These are phyloP conservation scores for Helicoverpa zea DNA, from an alignment of 1,140 invertebrate genomes.

Conservation along the genomic window DNA sequence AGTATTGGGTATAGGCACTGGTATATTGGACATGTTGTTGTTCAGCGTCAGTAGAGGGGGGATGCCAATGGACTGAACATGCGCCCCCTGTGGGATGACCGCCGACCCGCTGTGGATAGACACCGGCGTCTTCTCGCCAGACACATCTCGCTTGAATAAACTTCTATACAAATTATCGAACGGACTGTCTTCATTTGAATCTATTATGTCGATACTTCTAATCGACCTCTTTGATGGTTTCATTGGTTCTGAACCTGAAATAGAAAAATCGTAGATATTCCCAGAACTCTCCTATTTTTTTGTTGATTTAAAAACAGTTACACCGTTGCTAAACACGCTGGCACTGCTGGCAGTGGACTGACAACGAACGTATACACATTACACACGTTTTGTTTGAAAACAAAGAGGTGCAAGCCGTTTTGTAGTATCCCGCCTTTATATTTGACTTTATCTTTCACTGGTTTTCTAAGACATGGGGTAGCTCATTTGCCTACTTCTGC, in stretches of 20 bases:
- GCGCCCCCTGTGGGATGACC: slow-evolving; percentile 63
- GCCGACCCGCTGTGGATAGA: slow-evolving; percentile 59
- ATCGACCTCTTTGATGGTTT: not conserved
- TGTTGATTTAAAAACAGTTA: too few relatives aligned
- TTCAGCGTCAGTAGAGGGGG: slow-evolving; percentile 70
- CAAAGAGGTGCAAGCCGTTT: too few relatives aligned
- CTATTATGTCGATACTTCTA: not conserved
- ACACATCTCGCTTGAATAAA: slow-evolving; percentile 12
- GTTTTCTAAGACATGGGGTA: too few relatives aligned
- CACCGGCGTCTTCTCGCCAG: not conserved
- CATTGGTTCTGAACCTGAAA: slow-evolving; percentile 1
- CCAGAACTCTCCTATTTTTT: too few relatives aligned
- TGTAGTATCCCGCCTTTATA: too few relatives aligned
- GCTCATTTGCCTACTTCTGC: too few relatives aligned
- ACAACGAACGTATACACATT: too few relatives aligned
- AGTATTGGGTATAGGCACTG: slow-evolving; percentile 77
- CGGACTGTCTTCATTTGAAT: not conserved
- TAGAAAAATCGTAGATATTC: not conserved
- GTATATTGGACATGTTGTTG: slow-evolving; percentile 72
- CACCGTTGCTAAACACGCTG: too few relatives aligned
- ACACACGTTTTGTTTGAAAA: too few relatives aligned
- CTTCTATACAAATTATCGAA: slow-evolving; percentile 17
- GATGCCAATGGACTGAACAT: slow-evolving; percentile 69
- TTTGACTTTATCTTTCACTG: too few relatives aligned
- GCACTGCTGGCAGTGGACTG: too few relatives aligned